phyloP scores from a whole-genome alignment of 1,140 invertebrate genomes.

The Drosophila nigrodunni region DNA sequence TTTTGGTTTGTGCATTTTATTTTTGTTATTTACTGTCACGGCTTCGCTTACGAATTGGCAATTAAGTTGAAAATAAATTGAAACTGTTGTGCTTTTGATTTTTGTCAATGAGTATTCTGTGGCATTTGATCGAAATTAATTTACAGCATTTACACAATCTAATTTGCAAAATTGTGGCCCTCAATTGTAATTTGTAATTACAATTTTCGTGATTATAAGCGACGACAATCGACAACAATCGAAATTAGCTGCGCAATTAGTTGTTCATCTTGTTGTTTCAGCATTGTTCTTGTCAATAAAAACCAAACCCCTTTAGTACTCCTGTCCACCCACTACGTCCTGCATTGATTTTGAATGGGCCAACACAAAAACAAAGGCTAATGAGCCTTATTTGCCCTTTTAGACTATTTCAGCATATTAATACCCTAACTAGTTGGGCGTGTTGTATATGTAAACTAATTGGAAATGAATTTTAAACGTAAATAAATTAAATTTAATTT shows the following conservation, averaged over 20 bases:
- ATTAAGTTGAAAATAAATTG: slow-evolving; percentile 66
- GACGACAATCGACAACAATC: slow-evolving; percentile 71
- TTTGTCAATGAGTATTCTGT: slow-evolving; percentile 24
- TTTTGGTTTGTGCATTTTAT: background rate
- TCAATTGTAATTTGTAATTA: slow-evolving; percentile 82
- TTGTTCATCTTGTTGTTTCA: slow-evolving; percentile 66
- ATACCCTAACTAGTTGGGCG: slow-evolving; percentile 11
- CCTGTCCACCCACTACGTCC: background rate
- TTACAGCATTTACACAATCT: slow-evolving; percentile 59
- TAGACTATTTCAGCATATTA: slow-evolving; percentile 20
- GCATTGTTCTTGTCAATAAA: slow-evolving; percentile 51
- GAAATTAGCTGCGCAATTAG: slow-evolving; percentile 81
- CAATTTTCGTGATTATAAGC: slow-evolving; percentile 77
- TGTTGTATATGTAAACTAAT: background rate
- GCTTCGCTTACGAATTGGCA: slow-evolving; percentile 5
- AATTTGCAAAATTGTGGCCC: slow-evolving; percentile 46
- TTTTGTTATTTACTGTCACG: too few species aligned
- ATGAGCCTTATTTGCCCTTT: slow-evolving; percentile 55
- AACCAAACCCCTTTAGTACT: slow-evolving; percentile 16
- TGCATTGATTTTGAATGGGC: slow-evolving; percentile 14
- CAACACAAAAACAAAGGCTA: slow-evolving; percentile 64
- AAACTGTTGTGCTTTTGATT: slow-evolving; percentile 63
- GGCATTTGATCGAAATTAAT: slow-evolving; percentile 44
- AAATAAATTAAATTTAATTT: too few species aligned
- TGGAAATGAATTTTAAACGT: background rate